These are phyloP conservation scores for Orchestia grillus DNA, from an alignment of 1,140 invertebrate genomes.

Conservation along the genomic window DNA sequence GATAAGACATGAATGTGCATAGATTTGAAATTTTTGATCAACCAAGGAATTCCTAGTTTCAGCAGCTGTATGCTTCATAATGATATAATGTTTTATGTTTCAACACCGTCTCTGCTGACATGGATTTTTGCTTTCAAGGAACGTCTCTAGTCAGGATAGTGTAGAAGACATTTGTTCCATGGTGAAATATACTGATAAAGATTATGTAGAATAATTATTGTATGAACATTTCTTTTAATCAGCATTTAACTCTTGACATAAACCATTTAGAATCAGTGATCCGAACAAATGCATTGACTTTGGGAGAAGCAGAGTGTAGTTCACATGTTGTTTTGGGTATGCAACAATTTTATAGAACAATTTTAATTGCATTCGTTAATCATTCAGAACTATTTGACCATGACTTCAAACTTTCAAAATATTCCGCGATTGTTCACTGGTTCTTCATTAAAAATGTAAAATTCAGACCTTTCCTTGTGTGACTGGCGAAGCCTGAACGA, in stretches of 20 bases:
- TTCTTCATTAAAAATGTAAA: background rate
- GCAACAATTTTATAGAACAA: background rate
- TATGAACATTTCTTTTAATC: background rate
- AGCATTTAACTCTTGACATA: background rate
- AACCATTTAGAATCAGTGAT: background rate
- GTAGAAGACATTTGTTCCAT: no score
- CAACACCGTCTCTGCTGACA: background rate
- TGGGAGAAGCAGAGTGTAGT: background rate
- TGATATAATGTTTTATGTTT: background rate
- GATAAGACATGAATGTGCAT: background rate
- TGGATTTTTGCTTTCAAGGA: no score
- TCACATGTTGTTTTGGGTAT: background rate
- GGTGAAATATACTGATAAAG: no score
- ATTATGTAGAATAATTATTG: background rate
- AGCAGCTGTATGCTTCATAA: background rate
- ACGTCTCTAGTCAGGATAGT: no score
- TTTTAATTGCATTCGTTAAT: background rate
- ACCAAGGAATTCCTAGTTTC: background rate
- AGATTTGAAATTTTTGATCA: background rate
- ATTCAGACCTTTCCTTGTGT: background rate
- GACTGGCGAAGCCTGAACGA: background rate
- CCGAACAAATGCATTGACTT: background rate
- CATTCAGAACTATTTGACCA: background rate
- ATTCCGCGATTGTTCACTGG: background rate
- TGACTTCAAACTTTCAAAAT: background rate